A percentile compares a stretch with the other conserved stretches of the same genome.
These are phyloP conservation scores for Gallinago undulata DNA, from an alignment of 2,113 vertebrate genomes.

Conservation along the genomic window DNA sequence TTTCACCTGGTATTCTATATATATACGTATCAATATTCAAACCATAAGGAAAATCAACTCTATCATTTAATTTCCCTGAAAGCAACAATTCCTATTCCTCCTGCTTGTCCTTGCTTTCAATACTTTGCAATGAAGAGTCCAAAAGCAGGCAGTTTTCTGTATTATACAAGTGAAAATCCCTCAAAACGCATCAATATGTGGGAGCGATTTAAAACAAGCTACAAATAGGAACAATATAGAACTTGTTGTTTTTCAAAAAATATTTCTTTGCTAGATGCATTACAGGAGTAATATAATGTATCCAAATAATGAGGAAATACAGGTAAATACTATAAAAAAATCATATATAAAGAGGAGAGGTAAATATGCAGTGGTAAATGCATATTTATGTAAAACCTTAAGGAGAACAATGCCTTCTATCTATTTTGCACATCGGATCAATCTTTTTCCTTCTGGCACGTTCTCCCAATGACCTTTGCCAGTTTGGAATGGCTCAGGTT, in stretches of 20 bases:
- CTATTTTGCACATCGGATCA: neutral
- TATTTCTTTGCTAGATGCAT: neutral
- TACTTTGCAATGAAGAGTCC: neutral
- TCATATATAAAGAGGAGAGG: neutral
- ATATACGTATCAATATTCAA: neutral
- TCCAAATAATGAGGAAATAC: neutral
- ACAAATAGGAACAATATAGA: neutral
- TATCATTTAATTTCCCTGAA: neutral
- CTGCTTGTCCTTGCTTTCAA: neutral
- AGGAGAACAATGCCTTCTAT: neutral
- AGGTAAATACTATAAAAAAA: neutral
- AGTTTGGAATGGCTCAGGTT: conserved; percentile 45
- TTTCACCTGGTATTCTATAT: no score
- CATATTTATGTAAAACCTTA: no score
- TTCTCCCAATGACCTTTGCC: conserved; percentile 54
- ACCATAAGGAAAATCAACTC: neutral
- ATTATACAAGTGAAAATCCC: neutral
- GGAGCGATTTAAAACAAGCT: neutral
- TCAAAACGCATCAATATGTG: neutral
- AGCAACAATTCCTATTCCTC: neutral
- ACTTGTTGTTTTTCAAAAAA: neutral
- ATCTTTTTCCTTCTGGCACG: neutral
- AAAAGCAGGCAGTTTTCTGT: neutral
- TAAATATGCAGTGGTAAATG: neutral
- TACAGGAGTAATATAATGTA: neutral